phyloP scores from a whole-genome alignment of 2,888 invertebrate genomes.

The Caenorhabditis afra region DNA sequence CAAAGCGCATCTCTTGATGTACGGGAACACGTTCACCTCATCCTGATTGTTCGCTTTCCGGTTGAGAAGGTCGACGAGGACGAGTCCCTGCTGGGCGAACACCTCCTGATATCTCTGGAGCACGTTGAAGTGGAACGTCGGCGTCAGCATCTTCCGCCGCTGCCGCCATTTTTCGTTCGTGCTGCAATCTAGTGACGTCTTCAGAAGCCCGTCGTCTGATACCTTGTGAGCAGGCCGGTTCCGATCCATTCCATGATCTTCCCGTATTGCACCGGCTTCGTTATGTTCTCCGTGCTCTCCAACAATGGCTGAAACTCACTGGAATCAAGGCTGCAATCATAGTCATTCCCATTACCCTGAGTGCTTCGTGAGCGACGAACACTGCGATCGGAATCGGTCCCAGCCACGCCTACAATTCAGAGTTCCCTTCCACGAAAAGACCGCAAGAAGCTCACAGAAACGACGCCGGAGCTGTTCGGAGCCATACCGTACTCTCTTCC shows the following conservation, averaged over 20 bases:
- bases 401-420: constrained; percentile 35
- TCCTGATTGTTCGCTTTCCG: constrained; percentile 26
- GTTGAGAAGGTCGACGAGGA: constrained; percentile 39
- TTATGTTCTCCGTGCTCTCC: constrained; percentile 71
- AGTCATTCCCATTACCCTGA: constrained; percentile 19
- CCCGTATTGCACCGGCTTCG: constrained; percentile 81
- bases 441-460: constrained; percentile 25
- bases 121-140: constrained; percentile 83
- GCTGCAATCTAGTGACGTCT: constrained; percentile 72
- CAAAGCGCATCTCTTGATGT: constrained; percentile 82
- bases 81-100: constrained; percentile 41
- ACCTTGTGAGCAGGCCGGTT: constrained; percentile 81
- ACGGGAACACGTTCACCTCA: constrained; percentile 82
- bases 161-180: constrained; percentile 82
- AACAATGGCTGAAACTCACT: constrained; percentile 45
- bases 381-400: constrained; percentile 56
- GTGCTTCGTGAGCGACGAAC: constrained; percentile 37
- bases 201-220: no score
- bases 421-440: not conserved
- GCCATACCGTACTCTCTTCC: constrained; percentile 41
- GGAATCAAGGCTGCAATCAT: not conserved
- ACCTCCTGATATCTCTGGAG: constrained; percentile 81
- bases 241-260: constrained; percentile 82
- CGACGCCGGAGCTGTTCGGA: constrained; percentile 22
- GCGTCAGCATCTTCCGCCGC: constrained; percentile 82